phyloP scores from a whole-genome alignment of 1,140 invertebrate species.

The Ylistrum balloti region DNA sequence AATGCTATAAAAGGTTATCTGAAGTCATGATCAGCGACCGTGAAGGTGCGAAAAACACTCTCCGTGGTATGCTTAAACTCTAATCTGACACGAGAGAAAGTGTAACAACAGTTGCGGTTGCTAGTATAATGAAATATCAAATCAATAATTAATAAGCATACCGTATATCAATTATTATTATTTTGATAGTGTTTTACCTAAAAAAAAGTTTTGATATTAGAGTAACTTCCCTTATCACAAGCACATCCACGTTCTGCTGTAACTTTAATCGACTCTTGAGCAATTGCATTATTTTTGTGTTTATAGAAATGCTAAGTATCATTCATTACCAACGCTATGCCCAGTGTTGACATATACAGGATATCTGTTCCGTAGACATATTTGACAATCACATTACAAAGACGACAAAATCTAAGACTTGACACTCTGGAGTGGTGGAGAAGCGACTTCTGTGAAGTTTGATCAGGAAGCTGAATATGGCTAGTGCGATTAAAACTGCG shows the following conservation, averaged over 20 bases:
- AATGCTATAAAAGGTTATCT: neutral
- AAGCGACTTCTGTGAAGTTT: no score
- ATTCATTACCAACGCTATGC: neutral
- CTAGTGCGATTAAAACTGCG: neutral
- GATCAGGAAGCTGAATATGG: neutral
- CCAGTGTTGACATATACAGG: neutral
- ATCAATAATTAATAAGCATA: no score
- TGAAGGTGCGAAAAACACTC: neutral
- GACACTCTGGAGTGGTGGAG: no score
- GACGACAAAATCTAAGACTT: no score
- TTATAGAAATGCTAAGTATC: neutral
- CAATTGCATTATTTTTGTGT: constrained; percentile 1
- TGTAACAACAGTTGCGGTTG: no score
- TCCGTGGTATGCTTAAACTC: no score
- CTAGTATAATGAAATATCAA: no score
- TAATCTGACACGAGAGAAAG: no score
- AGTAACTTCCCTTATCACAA: neutral
- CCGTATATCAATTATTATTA: no score
- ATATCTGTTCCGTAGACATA: neutral
- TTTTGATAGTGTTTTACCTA: no score
- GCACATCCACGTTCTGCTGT: neutral
- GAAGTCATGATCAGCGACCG: neutral
- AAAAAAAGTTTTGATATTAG: no score
- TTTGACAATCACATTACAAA: neutral
- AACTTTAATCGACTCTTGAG: neutral